Base-by-base conservation (phyloP, 2,797 vertebrate species). In the Vipera latastei region DNA sequence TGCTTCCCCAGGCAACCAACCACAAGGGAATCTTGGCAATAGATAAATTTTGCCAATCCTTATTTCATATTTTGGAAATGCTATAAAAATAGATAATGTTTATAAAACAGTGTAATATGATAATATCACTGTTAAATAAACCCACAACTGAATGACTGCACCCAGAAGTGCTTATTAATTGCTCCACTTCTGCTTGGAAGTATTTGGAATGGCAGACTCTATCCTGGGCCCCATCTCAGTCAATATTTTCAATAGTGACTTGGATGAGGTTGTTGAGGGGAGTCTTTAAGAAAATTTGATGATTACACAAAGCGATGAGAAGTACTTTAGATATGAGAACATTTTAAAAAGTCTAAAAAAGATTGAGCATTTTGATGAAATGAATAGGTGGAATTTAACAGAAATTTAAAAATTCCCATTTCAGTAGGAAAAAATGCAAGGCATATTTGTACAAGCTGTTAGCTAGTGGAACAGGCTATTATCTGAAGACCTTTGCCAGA, bases 1-100 rank as follows among this genome's bases (percentile, higher is more conserved):
- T 93, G 88, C 57, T 65, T 63, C 94, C 85, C 44, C 89, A 95
- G 92, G 60, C 51, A 89, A 91, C 83, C 51, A 89, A 91, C 83
- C 51, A 53, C 60, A 89, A 89, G 7, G 2, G 32, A 57, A 59
- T 61, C 93, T 93, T 93, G 88, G 14, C 91, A 85, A 59, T 53
- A 56, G 91, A 92, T 55, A 65, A 53, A 86, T 86, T 95, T 91
- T 93, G 61, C 88, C 90, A 89, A 0, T 63, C 63, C 63, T 93
- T 51, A 38, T 90, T 94, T 93, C 56, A 91, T 56, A 48, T 26
- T 57, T 53, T 60, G 57, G 3, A 4, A 20, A 44, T 89, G 14
- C 48, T 93, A 78, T 25, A 55, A 56, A 56, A 32, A 20, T 86
- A 48, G 28, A 85, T 13, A 9, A 9, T 26, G 12, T 65, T 32